A percentile compares a stretch with the other conserved stretches of the same genome.
phyloP scores from a whole-genome alignment of 2,888 invertebrate species.

The Agrotis segetum region DNA sequence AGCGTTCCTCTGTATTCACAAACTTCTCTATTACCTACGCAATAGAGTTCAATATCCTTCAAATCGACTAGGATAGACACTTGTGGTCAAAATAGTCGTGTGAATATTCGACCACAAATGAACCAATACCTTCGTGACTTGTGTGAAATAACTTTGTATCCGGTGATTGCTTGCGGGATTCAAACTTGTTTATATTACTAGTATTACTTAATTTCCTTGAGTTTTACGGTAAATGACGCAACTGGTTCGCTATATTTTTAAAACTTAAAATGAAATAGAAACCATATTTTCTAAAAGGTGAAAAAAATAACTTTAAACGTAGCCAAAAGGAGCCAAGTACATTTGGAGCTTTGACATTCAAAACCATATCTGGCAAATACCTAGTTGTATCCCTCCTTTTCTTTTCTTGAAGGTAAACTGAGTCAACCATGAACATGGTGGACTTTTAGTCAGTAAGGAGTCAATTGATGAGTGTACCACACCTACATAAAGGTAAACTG shows the following conservation, averaged over 20 bases:
- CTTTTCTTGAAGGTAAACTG: no score
- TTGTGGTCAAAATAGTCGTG: constrained; percentile 61
- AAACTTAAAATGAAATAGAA: no score
- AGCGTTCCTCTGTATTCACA: not conserved
- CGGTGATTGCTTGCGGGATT: constrained; percentile 53
- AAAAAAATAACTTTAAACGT: no score
- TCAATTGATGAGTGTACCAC: no score
- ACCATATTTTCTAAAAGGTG: no score
- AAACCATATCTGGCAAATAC: no score
- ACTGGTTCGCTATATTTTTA: not conserved
- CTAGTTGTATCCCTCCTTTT: no score
- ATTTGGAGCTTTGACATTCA: no score
- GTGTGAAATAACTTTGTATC: constrained; percentile 57
- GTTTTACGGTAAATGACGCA: constrained; percentile 3
- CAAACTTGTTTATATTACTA: constrained; percentile 25
- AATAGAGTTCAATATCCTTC: constrained; percentile 33
- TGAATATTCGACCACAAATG: constrained; percentile 54
- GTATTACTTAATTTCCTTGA: not conserved
- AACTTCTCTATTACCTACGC: not conserved
- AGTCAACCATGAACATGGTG: no score
- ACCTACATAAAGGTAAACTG: no score
- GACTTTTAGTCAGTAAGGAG: no score
- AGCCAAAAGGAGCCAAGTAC: no score
- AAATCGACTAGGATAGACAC: constrained; percentile 1
- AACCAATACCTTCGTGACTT: constrained; percentile 49